phyloP scores from a whole-genome alignment of 2,113 vertebrate genomes.

The Daubentonia madagascariensis region DNA sequence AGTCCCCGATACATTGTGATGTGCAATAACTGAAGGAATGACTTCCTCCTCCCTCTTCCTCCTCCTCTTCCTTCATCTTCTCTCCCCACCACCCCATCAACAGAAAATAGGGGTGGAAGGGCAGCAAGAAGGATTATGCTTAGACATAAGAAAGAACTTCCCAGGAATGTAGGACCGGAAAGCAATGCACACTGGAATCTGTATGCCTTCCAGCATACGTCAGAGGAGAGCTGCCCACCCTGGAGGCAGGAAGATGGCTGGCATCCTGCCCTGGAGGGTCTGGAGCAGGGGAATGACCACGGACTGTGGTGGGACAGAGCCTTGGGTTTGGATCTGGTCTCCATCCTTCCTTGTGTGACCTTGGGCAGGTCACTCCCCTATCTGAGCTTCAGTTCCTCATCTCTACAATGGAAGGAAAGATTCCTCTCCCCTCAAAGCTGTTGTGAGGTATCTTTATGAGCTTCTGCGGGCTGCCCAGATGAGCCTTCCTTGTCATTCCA shows the following conservation, averaged over 20 bases:
- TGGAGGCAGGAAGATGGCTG: neutral
- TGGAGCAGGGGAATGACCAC: neutral
- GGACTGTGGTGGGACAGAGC: neutral
- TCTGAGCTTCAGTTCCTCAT: neutral
- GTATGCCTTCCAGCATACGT: neutral
- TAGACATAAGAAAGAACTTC: conserved; percentile 35
- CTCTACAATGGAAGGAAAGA: neutral
- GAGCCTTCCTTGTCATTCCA: neutral
- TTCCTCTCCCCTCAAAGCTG: neutral
- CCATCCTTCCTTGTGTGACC: neutral
- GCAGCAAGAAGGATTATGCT: conserved; percentile 20
- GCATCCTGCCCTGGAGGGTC: neutral
- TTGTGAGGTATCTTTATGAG: conserved; percentile 32
- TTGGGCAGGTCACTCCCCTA: neutral
- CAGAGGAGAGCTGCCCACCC: neutral
- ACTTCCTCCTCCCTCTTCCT: neutral
- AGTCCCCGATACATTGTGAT: neutral
- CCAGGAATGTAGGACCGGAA: neutral
- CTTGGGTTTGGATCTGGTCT: neutral
- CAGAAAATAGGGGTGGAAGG: neutral
- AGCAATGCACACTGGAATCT: neutral
- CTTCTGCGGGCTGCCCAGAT: neutral
- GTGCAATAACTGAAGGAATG: neutral
- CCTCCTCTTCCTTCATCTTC: neutral
- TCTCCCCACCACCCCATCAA: neutral